Conservation (phyloP, 2,113 vertebrate genomes). For the Halichoeres trimaculatus region DNA sequence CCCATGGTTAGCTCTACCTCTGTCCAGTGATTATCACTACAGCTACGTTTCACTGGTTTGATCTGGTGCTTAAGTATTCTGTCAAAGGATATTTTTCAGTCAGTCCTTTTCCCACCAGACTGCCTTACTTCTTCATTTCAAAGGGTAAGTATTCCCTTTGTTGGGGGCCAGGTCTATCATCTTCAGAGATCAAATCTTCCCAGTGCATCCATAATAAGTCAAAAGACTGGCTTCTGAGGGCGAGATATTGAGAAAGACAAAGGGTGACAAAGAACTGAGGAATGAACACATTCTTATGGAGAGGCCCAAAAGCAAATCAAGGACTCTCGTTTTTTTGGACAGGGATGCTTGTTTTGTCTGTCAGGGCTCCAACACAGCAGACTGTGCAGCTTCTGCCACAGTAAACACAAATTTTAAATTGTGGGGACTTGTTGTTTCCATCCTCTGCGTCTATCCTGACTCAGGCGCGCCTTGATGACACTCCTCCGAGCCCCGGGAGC, state of each 20-base stretch:
- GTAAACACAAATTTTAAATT: conserved; percentile 54
- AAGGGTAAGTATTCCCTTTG: conserved; percentile 76
- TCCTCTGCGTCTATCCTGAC: conserved; percentile 38
- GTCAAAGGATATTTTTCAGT: conserved; percentile 47
- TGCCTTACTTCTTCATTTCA: conserved; percentile 70
- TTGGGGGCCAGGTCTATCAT: conserved; percentile 47
- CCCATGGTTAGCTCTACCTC: conserved; percentile 14
- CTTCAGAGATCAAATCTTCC: conserved; percentile 62
- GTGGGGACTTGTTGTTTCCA: conserved; percentile 37
- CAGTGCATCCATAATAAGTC: conserved; percentile 65
- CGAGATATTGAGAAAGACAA: conserved; percentile 45
- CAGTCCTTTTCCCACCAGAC: conserved; percentile 26
- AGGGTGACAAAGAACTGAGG: conserved; percentile 58
- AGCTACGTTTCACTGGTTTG: conserved; percentile 38
- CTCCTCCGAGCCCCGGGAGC: conserved; percentile 40
- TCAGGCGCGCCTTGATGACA: conserved; percentile 34
- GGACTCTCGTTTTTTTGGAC: conserved; percentile 27
- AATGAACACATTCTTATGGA: conserved; percentile 27
- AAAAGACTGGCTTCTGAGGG: conserved; percentile 58
- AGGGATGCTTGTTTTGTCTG: conserved; percentile 47
- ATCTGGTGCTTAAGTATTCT: conserved; percentile 61
- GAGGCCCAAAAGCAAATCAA: conserved; percentile 32
- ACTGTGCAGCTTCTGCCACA: conserved; percentile 37
- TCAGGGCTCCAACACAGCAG: conserved; percentile 44
- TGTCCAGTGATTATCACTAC: conserved; percentile 43